Evolutionary conservation across 1,140 invertebrate species (phyloP), one percentile per base, ranked within the genome.

Genomic region (Scaptomyza hsui): DNA sequence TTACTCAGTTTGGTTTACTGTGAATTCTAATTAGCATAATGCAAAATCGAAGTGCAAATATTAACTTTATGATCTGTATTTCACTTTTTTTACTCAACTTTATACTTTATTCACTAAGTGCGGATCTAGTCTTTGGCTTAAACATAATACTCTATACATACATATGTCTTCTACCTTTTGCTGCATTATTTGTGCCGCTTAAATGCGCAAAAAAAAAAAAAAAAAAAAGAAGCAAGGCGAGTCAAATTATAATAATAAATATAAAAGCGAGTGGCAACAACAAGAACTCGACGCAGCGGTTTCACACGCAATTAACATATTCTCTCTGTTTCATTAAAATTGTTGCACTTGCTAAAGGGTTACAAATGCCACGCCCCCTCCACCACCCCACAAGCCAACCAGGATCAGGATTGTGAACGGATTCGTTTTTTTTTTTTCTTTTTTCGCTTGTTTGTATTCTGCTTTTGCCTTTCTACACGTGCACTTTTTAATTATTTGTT

Each of bases 281-380:
- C 85, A 72, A 81, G 80, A 72, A 77, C 81, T 76, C 72, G 55
- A 64, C 57, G 73, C 81, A 76, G 82, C 82, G 81, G 81, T 86
- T 86, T 86, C 81, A 88, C 81, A 88, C 81, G 74, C 81, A 86
- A 86, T 86, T 86, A 86, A 88, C 82, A 88, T 81, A 81, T 85
- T 85, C 81, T 77, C 81, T 81, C 77, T 75, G 77, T 81, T 81
- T 75, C 77, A 86, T 86, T 85, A 77, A 85, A 85, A 85, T 80
- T 86, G 63, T 65, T 86, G 76, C 80, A 79, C 71, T 80, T 73
- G 76, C 72, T 59, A 63, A 70, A 65, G 61, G 72, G 45, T 39
- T 68, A 39, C 51, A 32, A 35, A 3, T 29, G 35, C 15, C 41
- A 12, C 2, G 15, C 42, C 35, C 9, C 18, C 3, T 7, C 55